Evolutionary conservation across 1,140 invertebrate genomes (phyloP), one percentile per base, ranked within the genome.

Genomic region (Drosophila pandora): DNA sequence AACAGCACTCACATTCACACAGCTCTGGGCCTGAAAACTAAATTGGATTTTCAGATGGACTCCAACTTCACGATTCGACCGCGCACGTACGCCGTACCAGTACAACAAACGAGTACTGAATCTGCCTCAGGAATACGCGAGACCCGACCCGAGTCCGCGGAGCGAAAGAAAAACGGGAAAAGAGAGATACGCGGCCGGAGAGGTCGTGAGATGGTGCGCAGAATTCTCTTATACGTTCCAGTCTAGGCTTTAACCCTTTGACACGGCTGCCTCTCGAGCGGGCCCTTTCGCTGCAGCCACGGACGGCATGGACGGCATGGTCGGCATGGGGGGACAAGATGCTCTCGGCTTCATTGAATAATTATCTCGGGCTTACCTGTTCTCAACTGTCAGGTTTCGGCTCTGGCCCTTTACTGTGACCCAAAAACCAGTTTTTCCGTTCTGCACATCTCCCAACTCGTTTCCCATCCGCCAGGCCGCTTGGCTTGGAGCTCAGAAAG

Each of bases 51-150:
- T 48, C 30, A 48, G 53, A 30, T 53, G 49, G 52, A 37, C 53
- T 71, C 39, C 47, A 21, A 55, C n/a, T 57, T 21, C 23, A 41
- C 47, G 64, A 49, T 69, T 48, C 54, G 74, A 82, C 79, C 82
- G 82, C 82, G 79, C 60, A 83, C 85, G 85, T 90, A 74, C 81
- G 80, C 75, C 76, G 72, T 53, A 57, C 49, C 76, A 78, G 87
- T 88, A 90, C 76, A 90, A 90, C 89, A 90, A 90, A 82, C 90
- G 78, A 90, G 89, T 79, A 90, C 89, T 90, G 75, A 90, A 90
- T 83, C 83, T 78, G 79, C 61, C 58, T 59, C 75, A 59, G 73
- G 54, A 59, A 55, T 32, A 21, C 57, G 37, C 62, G 60, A 87
- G 63, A 63, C 73, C 63, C 68, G 63, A 63, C 73, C 63, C 68